Base-by-base conservation (phyloP, 2,113 vertebrate genomes). In the Lycaon pictus region DNA sequence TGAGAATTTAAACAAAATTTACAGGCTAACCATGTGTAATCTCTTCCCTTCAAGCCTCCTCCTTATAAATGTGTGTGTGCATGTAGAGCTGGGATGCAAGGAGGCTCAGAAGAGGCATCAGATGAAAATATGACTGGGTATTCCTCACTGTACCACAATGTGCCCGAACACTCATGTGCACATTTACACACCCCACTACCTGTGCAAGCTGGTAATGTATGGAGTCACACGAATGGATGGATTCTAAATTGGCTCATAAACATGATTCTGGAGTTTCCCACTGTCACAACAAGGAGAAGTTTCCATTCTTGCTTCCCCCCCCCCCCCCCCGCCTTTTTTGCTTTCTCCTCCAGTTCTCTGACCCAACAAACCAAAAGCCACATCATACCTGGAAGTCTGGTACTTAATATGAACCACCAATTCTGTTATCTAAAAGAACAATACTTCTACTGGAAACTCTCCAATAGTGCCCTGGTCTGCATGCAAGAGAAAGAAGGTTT, bases 311-410 rank as follows among this genome's bases (percentile, higher is more conserved):
- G 32, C 16, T 69, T 7, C 5, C 43, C 43, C 43, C 5, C 43
- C 4, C 4, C 5, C 43, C 43, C 37, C 35, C 35, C 35, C 35
- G 35, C 4, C 43, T 6, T 43, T 43, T 5, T 43, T 43, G 43
- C 43, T 43, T 43, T 43, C 1, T 23, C 15, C 32, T 96, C 77
- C 27, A 62, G 25, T 51, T 95, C 62, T 85, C 35, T 72, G 63
- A 96, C 3, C 32, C 93, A 76, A 83, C 13, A 80, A 91, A 63
- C 13, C 88, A 43, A 93, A 96, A 87, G 48, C 20, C n/a, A 27
- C 37, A 32, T 77, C 53, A 20, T 60, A 48, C 22, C 55, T 93
- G 56, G 15, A 19, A 83, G 63, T 51, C 60, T 89, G 32, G 19
- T 67, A 27, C 79, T 55, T 93, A 58, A 89, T 11, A 6, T 9